A percentile compares a stretch with the other conserved stretches of the same genome.
phyloP scores from a whole-genome alignment of 2,888 invertebrate species.

The Melanostoma scalare region DNA sequence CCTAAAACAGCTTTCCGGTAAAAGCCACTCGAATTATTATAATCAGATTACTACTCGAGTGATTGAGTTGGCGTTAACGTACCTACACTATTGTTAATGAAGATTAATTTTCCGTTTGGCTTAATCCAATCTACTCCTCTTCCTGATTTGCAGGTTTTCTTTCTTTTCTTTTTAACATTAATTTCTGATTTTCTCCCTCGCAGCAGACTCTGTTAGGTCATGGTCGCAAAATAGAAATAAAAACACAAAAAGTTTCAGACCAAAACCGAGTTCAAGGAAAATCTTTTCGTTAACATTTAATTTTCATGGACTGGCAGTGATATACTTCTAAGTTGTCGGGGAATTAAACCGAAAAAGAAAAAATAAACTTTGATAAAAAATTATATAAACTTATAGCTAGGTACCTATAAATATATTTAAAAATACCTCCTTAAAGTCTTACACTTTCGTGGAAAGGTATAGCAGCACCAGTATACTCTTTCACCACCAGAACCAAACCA shows the following conservation, averaged over 20 bases:
- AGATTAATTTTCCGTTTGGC: too few species aligned
- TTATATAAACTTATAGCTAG: neutral
- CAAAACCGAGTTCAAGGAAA: neutral
- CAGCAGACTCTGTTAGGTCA: neutral
- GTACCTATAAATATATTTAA: neutral
- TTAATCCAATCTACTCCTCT: too few species aligned
- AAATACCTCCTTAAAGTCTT: too few species aligned
- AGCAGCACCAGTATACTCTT: neutral
- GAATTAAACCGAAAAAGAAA: neutral
- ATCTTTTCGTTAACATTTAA: constrained; percentile 12
- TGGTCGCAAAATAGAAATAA: constrained; percentile 6
- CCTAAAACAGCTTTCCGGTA: too few species aligned
- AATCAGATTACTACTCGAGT: too few species aligned
- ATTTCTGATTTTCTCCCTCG: too few species aligned
- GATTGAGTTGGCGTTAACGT: too few species aligned
- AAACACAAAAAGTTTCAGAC: neutral
- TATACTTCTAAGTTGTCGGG: constrained; percentile 19
- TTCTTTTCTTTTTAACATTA: too few species aligned
- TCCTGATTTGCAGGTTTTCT: too few species aligned
- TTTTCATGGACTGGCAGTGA: constrained; percentile 20
- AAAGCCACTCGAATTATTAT: too few species aligned
- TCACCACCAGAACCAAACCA: neutral
- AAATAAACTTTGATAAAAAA: neutral
- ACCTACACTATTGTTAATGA: too few species aligned
- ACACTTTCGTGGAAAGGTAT: neutral